phyloP scores from a whole-genome alignment of 2,113 vertebrate species.

The Strix uralensis region DNA sequence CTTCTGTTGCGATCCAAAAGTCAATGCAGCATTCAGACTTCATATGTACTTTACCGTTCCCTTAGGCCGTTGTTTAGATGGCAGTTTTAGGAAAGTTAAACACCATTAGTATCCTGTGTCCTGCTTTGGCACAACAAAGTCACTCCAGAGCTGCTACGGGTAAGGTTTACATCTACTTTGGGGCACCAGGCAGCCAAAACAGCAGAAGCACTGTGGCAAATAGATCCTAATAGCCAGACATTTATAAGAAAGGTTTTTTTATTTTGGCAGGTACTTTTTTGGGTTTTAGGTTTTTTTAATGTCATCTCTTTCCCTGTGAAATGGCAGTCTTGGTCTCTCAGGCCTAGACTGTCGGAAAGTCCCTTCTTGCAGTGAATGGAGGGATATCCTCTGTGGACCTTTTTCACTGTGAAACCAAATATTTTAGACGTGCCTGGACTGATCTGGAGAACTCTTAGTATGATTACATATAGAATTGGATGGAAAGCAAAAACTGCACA shows the following conservation, averaged over 20 bases:
- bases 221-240: neutral
- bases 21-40: slow-evolving; percentile 31
- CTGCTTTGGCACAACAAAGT: neutral
- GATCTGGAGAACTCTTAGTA: neutral
- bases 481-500: neutral
- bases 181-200: neutral
- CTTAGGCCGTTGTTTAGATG: neutral
- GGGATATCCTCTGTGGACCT: neutral
- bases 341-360: neutral
- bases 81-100: neutral
- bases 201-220: neutral
- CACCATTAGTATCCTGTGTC: neutral
- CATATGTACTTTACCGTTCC: neutral
- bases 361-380: neutral
- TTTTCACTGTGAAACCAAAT: neutral
- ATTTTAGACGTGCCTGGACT: neutral
- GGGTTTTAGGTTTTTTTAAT: fast-evolving
- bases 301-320: neutral
- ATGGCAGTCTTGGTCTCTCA: neutral
- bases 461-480: neutral
- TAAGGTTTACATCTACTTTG: neutral
- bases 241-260: neutral
- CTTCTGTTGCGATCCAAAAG: slow-evolving; percentile 39
- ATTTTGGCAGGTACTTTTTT: neutral
- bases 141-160: neutral